phyloP scores from a whole-genome alignment of 2,113 vertebrate genomes.

The Falco punctatus region DNA sequence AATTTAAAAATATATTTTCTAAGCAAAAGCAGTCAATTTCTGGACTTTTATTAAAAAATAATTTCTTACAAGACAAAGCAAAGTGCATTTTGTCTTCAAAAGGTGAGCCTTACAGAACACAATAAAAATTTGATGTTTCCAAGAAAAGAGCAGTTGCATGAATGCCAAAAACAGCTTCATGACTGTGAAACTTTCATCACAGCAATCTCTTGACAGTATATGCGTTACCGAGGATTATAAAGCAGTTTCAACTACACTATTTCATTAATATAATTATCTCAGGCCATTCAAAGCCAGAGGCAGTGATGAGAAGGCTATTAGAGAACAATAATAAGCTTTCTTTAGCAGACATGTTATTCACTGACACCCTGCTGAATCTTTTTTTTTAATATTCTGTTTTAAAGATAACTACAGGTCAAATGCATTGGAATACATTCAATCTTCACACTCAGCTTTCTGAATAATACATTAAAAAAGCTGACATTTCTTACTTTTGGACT shows the following conservation, averaged over 20 bases:
- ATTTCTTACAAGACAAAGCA: not conserved
- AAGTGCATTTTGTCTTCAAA: not conserved
- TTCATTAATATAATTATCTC: not conserved
- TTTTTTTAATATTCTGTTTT: not conserved
- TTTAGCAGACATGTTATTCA: not conserved
- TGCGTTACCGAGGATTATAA: not conserved
- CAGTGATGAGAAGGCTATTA: not conserved
- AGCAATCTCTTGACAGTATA: not conserved
- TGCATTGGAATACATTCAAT: not conserved
- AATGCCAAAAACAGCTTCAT: not conserved
- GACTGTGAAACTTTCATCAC: not conserved
- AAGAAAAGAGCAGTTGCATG: not conserved
- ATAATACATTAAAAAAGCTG: not conserved
- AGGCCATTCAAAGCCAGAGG: not conserved
- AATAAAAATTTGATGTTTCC: not conserved
- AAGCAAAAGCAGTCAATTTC: not conserved
- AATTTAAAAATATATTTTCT: not conserved
- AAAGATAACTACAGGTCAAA: not conserved
- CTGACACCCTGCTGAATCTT: not conserved
- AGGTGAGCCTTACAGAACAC: not conserved
- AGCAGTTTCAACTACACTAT: not conserved
- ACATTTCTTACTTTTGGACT: not conserved
- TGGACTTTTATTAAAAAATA: not conserved
- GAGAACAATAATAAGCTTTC: conserved; percentile 8
- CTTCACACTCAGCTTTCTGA: not conserved